phyloP scores from a whole-genome alignment of 35 echinoderm and acorn worm genomes.

The Stichopus chloronotus region DNA sequence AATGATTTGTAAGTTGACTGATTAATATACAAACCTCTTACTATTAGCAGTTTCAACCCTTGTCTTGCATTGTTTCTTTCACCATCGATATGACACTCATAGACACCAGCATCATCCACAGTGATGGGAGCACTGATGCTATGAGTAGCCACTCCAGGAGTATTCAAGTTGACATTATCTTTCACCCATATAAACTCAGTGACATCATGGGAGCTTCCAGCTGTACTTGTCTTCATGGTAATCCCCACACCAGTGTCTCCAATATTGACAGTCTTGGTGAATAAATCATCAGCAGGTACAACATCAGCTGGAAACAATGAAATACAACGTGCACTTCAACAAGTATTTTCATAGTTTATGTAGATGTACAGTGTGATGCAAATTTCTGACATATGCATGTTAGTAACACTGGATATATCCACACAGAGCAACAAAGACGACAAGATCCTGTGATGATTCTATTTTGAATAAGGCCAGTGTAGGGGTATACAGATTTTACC shows the following conservation, averaged over 20 bases:
- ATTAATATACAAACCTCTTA: too few species aligned
- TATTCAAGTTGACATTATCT: not conserved
- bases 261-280: slow-evolving; percentile 11
- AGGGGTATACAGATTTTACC: too few species aligned
- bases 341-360: too few species aligned
- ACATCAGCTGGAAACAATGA: not conserved
- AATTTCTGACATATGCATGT: too few species aligned
- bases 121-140: not conserved
- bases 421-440: too few species aligned
- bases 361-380: too few species aligned
- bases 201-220: not conserved
- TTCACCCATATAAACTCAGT: not conserved
- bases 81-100: not conserved
- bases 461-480: too few species aligned
- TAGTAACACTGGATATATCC: too few species aligned
- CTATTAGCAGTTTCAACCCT: too few species aligned
- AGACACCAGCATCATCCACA: not conserved
- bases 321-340: too few species aligned
- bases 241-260: not conserved
- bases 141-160: not conserved
- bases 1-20: too few species aligned
- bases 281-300: slow-evolving; percentile 23
- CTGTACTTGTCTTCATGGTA: not conserved
- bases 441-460: too few species aligned
- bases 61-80: not conserved